Evolutionary conservation across 2,113 vertebrate genomes (phyloP).

Genomic region (Asarcornis scutulata): DNA sequence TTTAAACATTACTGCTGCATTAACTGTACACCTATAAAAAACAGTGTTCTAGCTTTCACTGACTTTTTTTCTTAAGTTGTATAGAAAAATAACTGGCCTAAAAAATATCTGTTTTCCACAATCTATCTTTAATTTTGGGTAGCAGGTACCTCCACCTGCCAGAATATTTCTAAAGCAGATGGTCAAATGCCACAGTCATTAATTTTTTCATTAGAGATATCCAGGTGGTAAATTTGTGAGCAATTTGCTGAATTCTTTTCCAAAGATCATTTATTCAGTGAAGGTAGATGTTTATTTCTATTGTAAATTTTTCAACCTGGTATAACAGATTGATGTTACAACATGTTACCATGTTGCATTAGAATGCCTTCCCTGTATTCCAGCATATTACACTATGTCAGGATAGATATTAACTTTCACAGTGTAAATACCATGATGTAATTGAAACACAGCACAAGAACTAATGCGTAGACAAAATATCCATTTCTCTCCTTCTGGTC

Average conservation of each 20-base stretch:
- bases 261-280: background rate
- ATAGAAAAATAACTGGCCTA: background rate
- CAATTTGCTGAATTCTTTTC: slow-evolving; percentile 31
- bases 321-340: background rate
- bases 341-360: background rate
- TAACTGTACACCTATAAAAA: background rate
- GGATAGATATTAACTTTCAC: background rate
- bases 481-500: background rate
- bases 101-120: background rate
- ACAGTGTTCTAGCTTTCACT: background rate
- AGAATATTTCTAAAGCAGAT: slow-evolving; percentile 65
- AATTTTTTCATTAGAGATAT: slow-evolving; percentile 56
- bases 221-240: slow-evolving; percentile 56
- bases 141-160: background rate
- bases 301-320: background rate
- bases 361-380: background rate
- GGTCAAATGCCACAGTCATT: slow-evolving; percentile 48
- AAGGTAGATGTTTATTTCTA: background rate
- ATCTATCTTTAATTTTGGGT: background rate
- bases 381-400: background rate
- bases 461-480: background rate
- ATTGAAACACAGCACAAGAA: slow-evolving; percentile 13
- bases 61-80: background rate
- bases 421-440: background rate
- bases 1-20: background rate